Evolutionary conservation across 2,113 vertebrate species (phyloP).

Genomic region (Gila orcuttii): DNA sequence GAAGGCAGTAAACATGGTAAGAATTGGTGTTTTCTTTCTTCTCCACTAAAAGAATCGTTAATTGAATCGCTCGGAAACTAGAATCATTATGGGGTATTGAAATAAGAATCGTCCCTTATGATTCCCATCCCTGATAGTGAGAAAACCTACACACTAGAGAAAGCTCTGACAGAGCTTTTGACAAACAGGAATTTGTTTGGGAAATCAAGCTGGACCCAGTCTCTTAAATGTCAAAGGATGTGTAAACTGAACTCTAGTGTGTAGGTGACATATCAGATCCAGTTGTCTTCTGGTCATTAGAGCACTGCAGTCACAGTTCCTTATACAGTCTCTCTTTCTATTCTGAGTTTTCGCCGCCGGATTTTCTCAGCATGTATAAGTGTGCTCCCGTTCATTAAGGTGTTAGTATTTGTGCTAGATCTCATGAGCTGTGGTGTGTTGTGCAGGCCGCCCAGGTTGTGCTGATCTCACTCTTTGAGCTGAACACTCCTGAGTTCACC

Average conservation of each 20-base stretch:
- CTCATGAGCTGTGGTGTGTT: constrained; percentile 8
- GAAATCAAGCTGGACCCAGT: neutral
- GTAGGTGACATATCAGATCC: neutral
- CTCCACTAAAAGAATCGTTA: neutral
- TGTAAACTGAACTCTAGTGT: neutral
- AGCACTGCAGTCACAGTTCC: neutral
- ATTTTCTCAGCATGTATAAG: neutral
- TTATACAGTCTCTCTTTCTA: neutral
- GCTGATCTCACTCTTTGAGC: constrained; percentile 94
- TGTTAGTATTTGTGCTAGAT: neutral
- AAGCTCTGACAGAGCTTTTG: neutral
- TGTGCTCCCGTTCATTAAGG: neutral
- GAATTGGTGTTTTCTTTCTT: neutral
- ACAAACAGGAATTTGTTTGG: neutral
- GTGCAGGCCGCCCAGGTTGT: constrained; percentile 93
- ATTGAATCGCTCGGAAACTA: neutral
- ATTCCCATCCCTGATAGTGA: neutral
- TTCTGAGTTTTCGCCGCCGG: neutral
- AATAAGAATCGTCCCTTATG: neutral
- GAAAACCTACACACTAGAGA: constrained; percentile 11
- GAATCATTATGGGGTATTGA: neutral
- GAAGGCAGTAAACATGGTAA: neutral
- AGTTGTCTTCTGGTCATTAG: neutral
- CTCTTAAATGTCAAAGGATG: neutral
- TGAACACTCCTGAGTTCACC: constrained; percentile 98